These are phyloP conservation scores for Bos indicus DNA, from an alignment of 2,113 vertebrate species.

Conservation along the genomic window DNA sequence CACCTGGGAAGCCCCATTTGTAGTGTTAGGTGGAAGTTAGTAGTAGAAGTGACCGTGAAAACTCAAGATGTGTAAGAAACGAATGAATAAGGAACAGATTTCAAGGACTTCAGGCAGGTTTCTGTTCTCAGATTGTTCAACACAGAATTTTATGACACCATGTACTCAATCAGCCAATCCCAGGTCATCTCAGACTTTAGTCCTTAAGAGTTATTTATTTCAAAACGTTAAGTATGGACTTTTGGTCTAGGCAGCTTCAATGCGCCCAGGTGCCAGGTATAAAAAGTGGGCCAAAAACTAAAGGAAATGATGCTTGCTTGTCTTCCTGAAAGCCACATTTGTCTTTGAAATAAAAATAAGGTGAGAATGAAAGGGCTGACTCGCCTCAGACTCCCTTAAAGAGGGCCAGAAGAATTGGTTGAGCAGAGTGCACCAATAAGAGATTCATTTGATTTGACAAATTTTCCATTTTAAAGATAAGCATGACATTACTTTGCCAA, in stretches of 20 bases:
- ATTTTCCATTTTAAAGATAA: background rate
- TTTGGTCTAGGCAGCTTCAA: background rate
- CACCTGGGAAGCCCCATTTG: background rate
- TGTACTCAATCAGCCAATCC: background rate
- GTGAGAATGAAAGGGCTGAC: background rate
- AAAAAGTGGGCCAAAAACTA: background rate
- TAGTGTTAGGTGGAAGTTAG: background rate
- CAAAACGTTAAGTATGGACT: background rate
- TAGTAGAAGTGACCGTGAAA: background rate
- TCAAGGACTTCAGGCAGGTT: background rate
- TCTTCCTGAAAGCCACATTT: background rate
- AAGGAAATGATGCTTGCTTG: background rate
- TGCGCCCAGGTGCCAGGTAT: background rate
- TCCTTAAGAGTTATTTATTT: background rate
- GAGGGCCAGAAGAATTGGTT: background rate
- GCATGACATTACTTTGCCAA: background rate
- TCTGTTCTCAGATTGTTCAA: background rate
- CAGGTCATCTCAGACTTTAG: background rate
- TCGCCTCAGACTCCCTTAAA: background rate
- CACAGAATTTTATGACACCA: background rate
- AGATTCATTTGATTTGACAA: background rate
- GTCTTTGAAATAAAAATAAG: conserved; percentile 21
- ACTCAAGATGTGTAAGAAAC: background rate
- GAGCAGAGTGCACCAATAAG: background rate
- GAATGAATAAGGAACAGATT: background rate